Base-by-base conservation (phyloP, 2,888 invertebrate species). In the Notodonta ziczac region DNA sequence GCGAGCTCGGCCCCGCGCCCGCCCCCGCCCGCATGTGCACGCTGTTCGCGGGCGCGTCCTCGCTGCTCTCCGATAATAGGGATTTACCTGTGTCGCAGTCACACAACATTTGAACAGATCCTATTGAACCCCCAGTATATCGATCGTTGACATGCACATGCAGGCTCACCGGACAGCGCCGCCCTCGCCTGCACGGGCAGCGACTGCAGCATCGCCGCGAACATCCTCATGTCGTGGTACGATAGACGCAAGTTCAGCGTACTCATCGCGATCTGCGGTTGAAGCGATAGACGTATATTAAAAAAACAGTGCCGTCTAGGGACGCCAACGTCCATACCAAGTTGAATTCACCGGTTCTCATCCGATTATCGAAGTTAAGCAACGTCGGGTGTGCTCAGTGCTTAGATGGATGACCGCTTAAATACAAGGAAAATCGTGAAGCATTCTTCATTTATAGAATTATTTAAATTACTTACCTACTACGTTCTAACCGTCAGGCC, bases 211-310 rank as follows among this genome's bases (percentile, higher is more conserved):
- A 99, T 98, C 77, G 97, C 95, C 39, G 96, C 94, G 84, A 99
- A 98, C 96, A 99, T 97, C 63, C 97, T 96, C 88, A 98, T 96
- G 88, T 99, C 99, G 84, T 98, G 97, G 84, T 99, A 99, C 1
- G 98, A 99, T 24, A 99, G 89, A 2, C 99, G 95, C 32, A 99
- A 95, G 79, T 96, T 97, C 62, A 99, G 86, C 53, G 96, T 96
- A 61, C 97, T 96, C 72, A 96, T 89, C 60, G 96, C 95, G 12
- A 97, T 89, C 93, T 96, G 89, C 7, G 88, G 71, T 58, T 16
- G 46, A 46, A 60, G 60, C 9, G 46, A 13, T 9, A 10, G 42
- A 9, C 42, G 35, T 35, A 42, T 35, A 35, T 35, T 35, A 35
- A 24, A 24, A 24, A n/a, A n/a, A n/a, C n/a, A n/a, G n/a, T n/a